These are phyloP conservation scores for Cranoglanis bouderius DNA, from an alignment of 2,113 vertebrate species.

Conservation along the genomic window DNA sequence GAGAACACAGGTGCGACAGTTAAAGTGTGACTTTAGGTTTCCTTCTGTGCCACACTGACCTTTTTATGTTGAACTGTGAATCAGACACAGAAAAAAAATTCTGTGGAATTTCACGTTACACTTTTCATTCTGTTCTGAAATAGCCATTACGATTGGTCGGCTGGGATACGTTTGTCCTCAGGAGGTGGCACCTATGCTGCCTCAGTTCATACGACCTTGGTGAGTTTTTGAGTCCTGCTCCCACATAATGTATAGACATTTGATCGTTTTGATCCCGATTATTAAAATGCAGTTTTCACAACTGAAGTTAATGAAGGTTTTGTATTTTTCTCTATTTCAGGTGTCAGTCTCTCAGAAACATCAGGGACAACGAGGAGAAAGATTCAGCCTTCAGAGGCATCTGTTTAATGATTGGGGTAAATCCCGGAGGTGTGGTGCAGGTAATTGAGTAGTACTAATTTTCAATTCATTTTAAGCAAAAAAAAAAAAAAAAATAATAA, in stretches of 20 bases:
- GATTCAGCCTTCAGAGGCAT: slow-evolving; percentile 92
- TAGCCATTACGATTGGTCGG: slow-evolving; percentile 94
- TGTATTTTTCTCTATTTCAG: slow-evolving; percentile 56
- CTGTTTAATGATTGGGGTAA: slow-evolving; percentile 95
- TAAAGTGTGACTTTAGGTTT: not conserved
- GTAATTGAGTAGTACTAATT: slow-evolving; percentile 59
- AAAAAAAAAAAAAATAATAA: too few species aligned
- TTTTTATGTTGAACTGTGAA: slow-evolving; percentile 16
- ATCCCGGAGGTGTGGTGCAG: slow-evolving; percentile 92
- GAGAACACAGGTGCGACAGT: slow-evolving; percentile 86
- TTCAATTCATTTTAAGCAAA: not conserved
- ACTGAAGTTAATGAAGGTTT: not conserved
- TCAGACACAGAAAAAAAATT: slow-evolving; percentile 34
- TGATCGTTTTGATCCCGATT: not conserved
- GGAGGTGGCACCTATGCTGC: slow-evolving; percentile 91
- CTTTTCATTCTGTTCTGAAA: not conserved
- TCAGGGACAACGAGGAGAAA: slow-evolving; percentile 94
- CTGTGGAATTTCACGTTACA: not conserved
- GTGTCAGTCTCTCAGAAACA: slow-evolving; percentile 92
- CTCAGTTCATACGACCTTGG: slow-evolving; percentile 94
- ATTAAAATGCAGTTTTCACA: not conserved
- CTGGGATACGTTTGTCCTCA: slow-evolving; percentile 93
- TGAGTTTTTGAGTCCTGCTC: slow-evolving; percentile 64
- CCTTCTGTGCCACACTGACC: not conserved
- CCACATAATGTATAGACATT: not conserved